A percentile compares a stretch with the other conserved stretches of the same genome.
phyloP scores from a whole-genome alignment of 1,140 invertebrate species.

The Drosophila lacertosa region DNA sequence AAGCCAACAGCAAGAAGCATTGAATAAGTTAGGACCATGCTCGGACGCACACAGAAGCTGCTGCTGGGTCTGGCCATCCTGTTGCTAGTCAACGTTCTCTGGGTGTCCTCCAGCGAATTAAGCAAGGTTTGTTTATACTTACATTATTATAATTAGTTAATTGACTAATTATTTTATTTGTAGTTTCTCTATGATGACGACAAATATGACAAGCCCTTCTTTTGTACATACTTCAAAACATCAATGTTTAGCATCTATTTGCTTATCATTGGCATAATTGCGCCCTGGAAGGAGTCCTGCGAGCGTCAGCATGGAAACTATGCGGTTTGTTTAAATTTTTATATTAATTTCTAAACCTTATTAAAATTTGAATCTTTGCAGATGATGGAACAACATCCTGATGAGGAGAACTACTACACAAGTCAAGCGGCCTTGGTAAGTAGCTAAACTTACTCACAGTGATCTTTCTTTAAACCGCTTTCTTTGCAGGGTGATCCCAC shows the following conservation, averaged over 20 bases:
- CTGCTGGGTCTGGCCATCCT: slow-evolving; percentile 91
- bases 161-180: no score
- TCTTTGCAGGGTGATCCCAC: slow-evolving; percentile 89
- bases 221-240: slow-evolving; percentile 94
- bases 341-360: not conserved
- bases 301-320: slow-evolving; percentile 87
- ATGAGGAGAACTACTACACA: slow-evolving; percentile 88
- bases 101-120: slow-evolving; percentile 94
- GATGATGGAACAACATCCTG: slow-evolving; percentile 87
- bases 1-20: slow-evolving; percentile 6
- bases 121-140: slow-evolving; percentile 88
- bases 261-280: slow-evolving; percentile 91
- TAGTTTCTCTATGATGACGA: slow-evolving; percentile 93
- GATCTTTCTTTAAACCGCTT: slow-evolving; percentile 9
- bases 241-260: slow-evolving; percentile 94
- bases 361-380: slow-evolving; percentile 41
- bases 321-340: slow-evolving; percentile 84
- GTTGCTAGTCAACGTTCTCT: slow-evolving; percentile 93
- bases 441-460: no score
- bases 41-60: slow-evolving; percentile 87
- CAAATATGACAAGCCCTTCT: slow-evolving; percentile 93
- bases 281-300: slow-evolving; percentile 92
- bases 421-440: slow-evolving; percentile 68
- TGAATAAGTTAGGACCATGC: slow-evolving; percentile 45
- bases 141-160: no score